phyloP scores from a whole-genome alignment of 2,113 vertebrate species.

The Pan paniscus region DNA sequence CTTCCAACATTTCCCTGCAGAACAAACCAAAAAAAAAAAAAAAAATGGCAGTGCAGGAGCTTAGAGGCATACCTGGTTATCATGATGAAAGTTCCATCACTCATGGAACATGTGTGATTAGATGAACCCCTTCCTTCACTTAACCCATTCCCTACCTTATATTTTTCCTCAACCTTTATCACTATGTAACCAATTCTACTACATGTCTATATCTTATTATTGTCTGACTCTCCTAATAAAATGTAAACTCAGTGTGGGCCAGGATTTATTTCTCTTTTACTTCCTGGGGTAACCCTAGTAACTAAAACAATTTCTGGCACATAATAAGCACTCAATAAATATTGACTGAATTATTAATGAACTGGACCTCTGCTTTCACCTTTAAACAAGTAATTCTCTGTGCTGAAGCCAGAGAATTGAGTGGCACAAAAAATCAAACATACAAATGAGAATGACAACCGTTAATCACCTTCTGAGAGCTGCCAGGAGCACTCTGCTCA shows the following conservation, averaged over 20 bases:
- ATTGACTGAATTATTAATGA: background rate
- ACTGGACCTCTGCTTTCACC: slow-evolving; percentile 5
- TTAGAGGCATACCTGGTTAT: background rate
- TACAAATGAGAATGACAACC: background rate
- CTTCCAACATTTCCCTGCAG: background rate
- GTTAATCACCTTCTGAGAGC: background rate
- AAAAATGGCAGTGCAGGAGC: background rate
- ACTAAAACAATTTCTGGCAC: background rate
- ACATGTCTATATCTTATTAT: too few species aligned
- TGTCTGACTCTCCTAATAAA: background rate
- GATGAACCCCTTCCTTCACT: background rate
- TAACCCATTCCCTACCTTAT: background rate
- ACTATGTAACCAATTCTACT: fast-evolving
- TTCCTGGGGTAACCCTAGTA: background rate
- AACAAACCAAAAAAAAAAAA: background rate
- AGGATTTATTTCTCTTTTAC: background rate
- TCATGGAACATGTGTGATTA: too few species aligned
- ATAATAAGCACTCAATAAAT: background rate
- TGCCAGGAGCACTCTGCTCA: background rate
- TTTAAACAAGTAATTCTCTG: background rate
- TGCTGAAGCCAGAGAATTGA: background rate
- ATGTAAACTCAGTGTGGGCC: background rate
- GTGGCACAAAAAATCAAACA: slow-evolving; percentile 30
- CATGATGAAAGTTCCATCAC: background rate
- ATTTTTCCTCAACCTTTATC: background rate